Evolutionary conservation across 2,113 vertebrate species (phyloP), one percentile per base, ranked within the genome.

Genomic region (Alces alces): DNA sequence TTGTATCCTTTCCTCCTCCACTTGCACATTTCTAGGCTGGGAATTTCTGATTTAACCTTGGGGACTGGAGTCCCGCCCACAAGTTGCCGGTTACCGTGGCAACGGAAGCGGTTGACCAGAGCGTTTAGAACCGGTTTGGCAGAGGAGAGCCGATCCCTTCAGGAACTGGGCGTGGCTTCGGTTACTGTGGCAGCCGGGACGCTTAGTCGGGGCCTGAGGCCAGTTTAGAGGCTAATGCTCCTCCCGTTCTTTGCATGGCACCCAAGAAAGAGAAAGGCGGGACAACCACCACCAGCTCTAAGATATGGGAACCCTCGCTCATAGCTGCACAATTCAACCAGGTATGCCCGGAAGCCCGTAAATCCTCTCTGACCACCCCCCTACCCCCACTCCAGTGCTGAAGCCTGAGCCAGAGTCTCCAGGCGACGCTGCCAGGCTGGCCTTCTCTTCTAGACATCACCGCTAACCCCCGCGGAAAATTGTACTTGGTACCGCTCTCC

Each of bases 261-360:
- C 98, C 98, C 23, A 99, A 98, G 93, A 97, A 95, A 70, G 91
- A 97, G 11, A 99, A 98, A 80, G 70, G 83, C 39, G 85, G 45
- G 79, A 5, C 58, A 14, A 5, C 2, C 50, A 57, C 2, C 83
- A 0, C 54, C 1, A 47, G 6, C 28, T 89, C 19, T 57, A 98
- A 97, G 76, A 50, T 7, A 86, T 99, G 99, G 99, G 99, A 99
- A 70, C 82, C 98, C 0, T 98, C 86, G 15, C 98, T 99, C 90
- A 97, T 98, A 91, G 93, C 98, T 33, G 98, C 98, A 23, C 98
- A 7, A 7, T 96, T 99, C 47, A 98, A 99, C 76, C 98, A 99
- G 99, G 99, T 99, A 97, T 98, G 97, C 25, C 39, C 0, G 0
- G 23, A 43, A 83, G 10, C 50, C 58, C 12, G 9, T 3, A 17